These are phyloP conservation scores for Poeciliopsis paucimaculata DNA, from an alignment of 2,797 vertebrate genomes.

Conservation along the genomic window DNA sequence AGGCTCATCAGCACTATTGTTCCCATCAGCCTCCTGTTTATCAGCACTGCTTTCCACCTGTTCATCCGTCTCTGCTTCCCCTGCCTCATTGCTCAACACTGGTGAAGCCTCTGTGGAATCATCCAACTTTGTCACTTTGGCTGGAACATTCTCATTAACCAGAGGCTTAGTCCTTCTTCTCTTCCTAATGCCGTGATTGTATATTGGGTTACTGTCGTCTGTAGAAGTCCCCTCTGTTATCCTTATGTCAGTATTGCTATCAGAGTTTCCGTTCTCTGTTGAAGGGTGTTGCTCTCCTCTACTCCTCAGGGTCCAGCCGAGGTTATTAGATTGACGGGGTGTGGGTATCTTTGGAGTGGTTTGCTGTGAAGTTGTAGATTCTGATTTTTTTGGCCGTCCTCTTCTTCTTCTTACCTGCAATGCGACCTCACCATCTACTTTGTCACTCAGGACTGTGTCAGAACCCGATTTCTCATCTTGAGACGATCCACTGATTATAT, in stretches of 20 bases:
- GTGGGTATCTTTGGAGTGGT: neutral
- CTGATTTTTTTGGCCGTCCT: conserved; percentile 53
- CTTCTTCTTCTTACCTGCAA: conserved; percentile 46
- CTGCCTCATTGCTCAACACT: conserved; percentile 11
- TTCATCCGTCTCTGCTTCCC: conserved; percentile 19
- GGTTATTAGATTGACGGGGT: neutral
- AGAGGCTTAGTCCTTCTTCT: conserved; percentile 24
- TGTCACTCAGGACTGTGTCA: conserved; percentile 12
- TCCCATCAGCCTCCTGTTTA: conserved; percentile 1
- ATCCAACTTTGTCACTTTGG: conserved; percentile 48
- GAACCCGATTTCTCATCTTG: conserved; percentile 20
- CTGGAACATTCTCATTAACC: conserved; percentile 44
- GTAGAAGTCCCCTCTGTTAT: neutral
- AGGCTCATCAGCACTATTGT: neutral
- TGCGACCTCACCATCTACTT: conserved; percentile 5
- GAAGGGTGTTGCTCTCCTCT: conserved; percentile 24
- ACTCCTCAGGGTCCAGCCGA: conserved; percentile 51
- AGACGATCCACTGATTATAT: conserved; percentile 14
- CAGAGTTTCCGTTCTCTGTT: conserved; percentile 17
- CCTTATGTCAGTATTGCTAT: neutral
- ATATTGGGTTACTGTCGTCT: conserved; percentile 1
- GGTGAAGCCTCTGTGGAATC: conserved; percentile 23
- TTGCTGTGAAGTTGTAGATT: neutral
- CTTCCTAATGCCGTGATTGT: conserved; percentile 34
- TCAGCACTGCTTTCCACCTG: conserved; percentile 9